Evolutionary conservation across 2,888 invertebrate genomes (phyloP).

Genomic region (Acanthoscelides obtectus): DNA sequence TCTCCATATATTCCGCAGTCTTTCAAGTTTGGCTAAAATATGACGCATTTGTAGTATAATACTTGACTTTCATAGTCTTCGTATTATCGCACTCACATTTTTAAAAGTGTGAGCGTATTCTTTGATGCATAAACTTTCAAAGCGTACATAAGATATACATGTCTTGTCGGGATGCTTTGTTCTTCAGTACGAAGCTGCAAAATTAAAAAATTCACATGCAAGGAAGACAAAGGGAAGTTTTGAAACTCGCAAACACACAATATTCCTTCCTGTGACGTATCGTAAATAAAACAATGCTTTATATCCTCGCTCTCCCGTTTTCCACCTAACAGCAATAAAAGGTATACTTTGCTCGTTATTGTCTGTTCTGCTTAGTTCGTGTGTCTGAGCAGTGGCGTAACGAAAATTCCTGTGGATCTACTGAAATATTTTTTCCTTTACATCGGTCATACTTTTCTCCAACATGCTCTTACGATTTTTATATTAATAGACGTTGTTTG

Average conservation of each 20-base stretch:
- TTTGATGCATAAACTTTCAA: no score
- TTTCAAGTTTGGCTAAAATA: no score
- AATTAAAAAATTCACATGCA: not conserved
- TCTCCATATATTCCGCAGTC: no score
- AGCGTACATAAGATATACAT: no score
- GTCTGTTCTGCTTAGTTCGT: not conserved
- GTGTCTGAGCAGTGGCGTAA: not conserved
- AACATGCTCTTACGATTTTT: no score
- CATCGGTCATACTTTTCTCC: no score
- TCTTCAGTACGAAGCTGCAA: not conserved
- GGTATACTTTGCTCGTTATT: not conserved
- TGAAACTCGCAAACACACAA: not conserved
- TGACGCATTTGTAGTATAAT: no score
- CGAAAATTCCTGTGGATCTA: not conserved
- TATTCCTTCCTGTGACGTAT: not conserved
- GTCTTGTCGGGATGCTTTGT: not conserved
- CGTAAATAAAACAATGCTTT: not conserved
- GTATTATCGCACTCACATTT: no score
- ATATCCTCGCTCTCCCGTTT: not conserved
- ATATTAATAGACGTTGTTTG: no score
- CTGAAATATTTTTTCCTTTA: no score
- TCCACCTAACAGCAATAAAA: not conserved
- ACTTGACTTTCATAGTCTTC: no score
- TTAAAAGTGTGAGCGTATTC: no score
- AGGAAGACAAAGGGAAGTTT: not conserved